A percentile compares a stretch with the other conserved stretches of the same genome.
Evolutionary conservation across 2,113 vertebrate species (phyloP).

Genomic region (Ceuthmochares aereus): DNA sequence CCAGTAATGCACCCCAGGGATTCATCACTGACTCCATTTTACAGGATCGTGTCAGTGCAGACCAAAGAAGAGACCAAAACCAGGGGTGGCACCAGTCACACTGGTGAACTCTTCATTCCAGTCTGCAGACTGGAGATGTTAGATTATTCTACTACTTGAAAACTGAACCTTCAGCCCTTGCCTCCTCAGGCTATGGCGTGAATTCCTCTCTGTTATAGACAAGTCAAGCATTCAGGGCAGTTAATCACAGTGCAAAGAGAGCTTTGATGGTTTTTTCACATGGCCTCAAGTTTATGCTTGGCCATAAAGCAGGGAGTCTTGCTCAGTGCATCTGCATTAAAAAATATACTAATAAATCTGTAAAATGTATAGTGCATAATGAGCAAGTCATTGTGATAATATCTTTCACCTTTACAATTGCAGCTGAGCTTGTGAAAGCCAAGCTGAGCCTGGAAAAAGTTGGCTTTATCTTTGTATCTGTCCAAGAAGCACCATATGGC

Average conservation of each 20-base stretch:
- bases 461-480: neutral
- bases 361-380: neutral
- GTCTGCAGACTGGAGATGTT: neutral
- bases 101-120: neutral
- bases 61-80: neutral
- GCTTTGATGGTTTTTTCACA: neutral
- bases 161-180: neutral
- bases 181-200: neutral
- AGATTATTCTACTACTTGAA: neutral
- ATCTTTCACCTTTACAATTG: neutral
- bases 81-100: neutral
- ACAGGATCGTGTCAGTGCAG: neutral
- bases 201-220: neutral
- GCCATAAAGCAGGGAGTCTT: neutral
- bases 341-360: neutral
- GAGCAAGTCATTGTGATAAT: accelerated
- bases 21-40: neutral
- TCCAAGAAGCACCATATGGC: neutral
- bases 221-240: neutral
- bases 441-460: neutral
- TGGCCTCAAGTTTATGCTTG: neutral
- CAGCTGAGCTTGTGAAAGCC: neutral
- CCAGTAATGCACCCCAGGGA: neutral
- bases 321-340: neutral
- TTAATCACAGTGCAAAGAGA: neutral